Base-by-base conservation (phyloP, 2,888 invertebrate species). In the Leuctra nigra region DNA sequence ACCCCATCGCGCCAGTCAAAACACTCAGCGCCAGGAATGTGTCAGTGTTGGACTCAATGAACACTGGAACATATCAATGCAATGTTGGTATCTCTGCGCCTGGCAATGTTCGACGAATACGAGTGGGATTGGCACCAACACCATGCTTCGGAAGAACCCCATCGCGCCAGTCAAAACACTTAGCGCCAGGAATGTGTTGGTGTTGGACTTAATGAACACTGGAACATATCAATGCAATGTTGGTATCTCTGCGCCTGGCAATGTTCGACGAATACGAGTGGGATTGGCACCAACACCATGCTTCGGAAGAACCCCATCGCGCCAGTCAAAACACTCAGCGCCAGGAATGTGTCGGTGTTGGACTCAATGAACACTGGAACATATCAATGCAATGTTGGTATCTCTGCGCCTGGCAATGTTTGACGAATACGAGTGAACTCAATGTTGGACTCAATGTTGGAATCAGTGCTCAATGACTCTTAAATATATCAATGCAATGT, bases 91-190 rank as follows among this genome's bases (percentile, higher is more conserved):
- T 63, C 83, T 76, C 50, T 86, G 81, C 1, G 82, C 79, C 0
- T 79, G 77, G 53, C 84, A 79, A 56, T 81, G 77, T 59, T 83
- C 86, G 29, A 86, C 79, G 52, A 88, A 80, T 2, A 86, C 78
- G 11, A 87, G 73, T n/a, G 86, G 82, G 62, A 86, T 70, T 3
- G 86, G 77, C 4, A 86, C 86, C 63, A 84, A 81, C 2, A 88
- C 77, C 66, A 84, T 83, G 57, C 85, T 83, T 55, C 87, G 76
- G 46, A 86, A 75, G 57, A 84, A 74, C 0, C 88, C 87, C 39
- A 82, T 74, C 65, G 83, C 80, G 63, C 80, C 82, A 24, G 56
- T 58, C 35, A 61, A 53, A 18, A 54, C 35, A 20, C 55, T 54
- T 25, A 63, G 36, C 6, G 58, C 50, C 64, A 70, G 68, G 64